Percentiles rank a stretch among this genome's conserved stretches.
Evolutionary conservation across 2,797 vertebrate species (phyloP).

Genomic region (Pitangus sulphuratus): DNA sequence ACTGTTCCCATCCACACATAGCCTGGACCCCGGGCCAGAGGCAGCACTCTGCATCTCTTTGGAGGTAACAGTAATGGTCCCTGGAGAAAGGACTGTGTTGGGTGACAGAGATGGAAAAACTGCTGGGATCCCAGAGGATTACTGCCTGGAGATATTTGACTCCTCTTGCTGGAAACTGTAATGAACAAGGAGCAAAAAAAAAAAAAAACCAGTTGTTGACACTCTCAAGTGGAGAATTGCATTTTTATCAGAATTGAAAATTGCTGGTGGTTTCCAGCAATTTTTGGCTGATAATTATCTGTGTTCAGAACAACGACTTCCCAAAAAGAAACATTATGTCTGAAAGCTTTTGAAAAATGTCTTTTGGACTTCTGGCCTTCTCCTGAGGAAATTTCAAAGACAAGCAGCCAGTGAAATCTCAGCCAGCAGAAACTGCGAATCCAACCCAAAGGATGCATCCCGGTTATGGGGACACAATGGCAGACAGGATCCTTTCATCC

Average conservation of each 20-base stretch:
- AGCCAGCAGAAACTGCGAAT: not conserved
- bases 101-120: not conserved
- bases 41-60: not conserved
- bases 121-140: not conserved
- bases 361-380: not conserved
- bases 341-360: conserved; percentile 39
- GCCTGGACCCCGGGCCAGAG: not conserved
- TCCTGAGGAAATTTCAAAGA: not conserved
- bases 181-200: not conserved
- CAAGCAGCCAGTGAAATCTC: not conserved
- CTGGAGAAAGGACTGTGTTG: not conserved
- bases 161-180: not conserved
- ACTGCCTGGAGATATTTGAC: not conserved
- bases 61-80: not conserved
- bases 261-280: conserved; percentile 25
- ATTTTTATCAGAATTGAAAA: conserved; percentile 20
- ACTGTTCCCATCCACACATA: not conserved
- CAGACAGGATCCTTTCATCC: not conserved
- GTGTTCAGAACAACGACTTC: not conserved
- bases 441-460: not conserved
- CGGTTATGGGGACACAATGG: not conserved
- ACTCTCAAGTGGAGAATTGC: not conserved
- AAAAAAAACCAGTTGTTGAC: not conserved
- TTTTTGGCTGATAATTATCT: not conserved
- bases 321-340: not conserved